Evolutionary conservation across 1,140 invertebrate genomes (phyloP), one percentile per base, ranked within the genome.

Genomic region (Prorops nasuta): DNA sequence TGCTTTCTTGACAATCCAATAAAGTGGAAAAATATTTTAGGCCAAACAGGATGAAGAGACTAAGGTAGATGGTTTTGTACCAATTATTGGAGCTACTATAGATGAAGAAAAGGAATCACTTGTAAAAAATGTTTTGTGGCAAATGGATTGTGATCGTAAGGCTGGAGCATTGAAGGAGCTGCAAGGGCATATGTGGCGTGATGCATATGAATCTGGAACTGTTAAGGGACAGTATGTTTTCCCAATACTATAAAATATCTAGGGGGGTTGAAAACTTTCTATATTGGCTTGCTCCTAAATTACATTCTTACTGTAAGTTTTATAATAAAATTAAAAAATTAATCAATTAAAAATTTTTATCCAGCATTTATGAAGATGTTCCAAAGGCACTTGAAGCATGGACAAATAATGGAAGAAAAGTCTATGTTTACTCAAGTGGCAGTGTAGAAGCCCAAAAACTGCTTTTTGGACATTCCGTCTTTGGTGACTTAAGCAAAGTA

Each of bases 381-480:
- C 76, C 81, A 2, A 77, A 79, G 44, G 84, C 86, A 10, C 77
- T 98, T 31, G 79, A 89, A 63, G 71, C 80, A 47, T 91, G 93
- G 87, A 79, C 81, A 12, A 80, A 79, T 12, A 41, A 54, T 38
- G 85, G 83, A 6, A 85, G 86, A 45, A 82, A 84, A 56, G 76
- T 97, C 24, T 94, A 88, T 61, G 85, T 96, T 39, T 98, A 93
- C 66, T 97, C 94, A 1, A 96, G 93, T 42, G 95, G 94, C 36
- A 95, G 91, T 58, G 84, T 94, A 0, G 85, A 90, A 64, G 90
- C 93, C 24, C 95, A 98, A 74, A 92, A 94, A 69, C 78, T 96
- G 8, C 79, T 97, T 2, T 96, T 96, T 71, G 78, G 80, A 1
- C 76, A 95, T 71, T 86, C 91, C 15, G 72, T 76, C 20, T 77